Evolutionary conservation across 2,113 vertebrate genomes (phyloP), one percentile per base, ranked within the genome.

Genomic region (Archilochus colubris): DNA sequence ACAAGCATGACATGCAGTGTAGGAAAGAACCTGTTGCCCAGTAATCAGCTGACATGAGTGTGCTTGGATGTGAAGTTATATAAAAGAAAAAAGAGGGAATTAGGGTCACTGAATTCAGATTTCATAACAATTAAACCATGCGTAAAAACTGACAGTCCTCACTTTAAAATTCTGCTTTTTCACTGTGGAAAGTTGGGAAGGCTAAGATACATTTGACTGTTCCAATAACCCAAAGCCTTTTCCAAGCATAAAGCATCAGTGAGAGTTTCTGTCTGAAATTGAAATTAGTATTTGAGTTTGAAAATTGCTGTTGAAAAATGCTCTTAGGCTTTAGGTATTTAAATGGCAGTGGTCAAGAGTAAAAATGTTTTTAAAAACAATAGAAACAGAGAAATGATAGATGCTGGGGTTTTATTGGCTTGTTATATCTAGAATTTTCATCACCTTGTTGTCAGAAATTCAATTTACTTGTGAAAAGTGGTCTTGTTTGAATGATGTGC

Each of bases 331-430:
- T 76, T 48, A 59, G 69, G 53, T 86, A 69, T 86, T 81, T 83
- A 4, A 7, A 0, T 93, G 64, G 50, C 75, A 94, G 23, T 83
- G 85, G 72, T 89, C 55, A 75, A 78, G 72, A 91, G 36, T 74
- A 75, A 89, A 96, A 91, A 30, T 53, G 7, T 40, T 76, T 93
- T 61, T 61, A 18, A 91, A 87, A 93, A 25, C 17, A 91, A 30
- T 7, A 54, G 38, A 79, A 30, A 24, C 50, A 70, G 89, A 58
- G 46, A 93, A 82, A 70, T 67, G 10, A 38, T 33, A 91, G 61
- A 46, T 75, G 61, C 19, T 68, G 31, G 2, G 7, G 12, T 43
- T 88, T 84, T 69, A 89, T 86, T 28, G 12, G 72, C 23, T 84
- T 43, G 12, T 12, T 62, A 44, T 53, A 8, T 23, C 54, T 62